These are phyloP conservation scores for Drosophila borborema DNA, from an alignment of 2,888 invertebrate genomes.

Conservation along the genomic window DNA sequence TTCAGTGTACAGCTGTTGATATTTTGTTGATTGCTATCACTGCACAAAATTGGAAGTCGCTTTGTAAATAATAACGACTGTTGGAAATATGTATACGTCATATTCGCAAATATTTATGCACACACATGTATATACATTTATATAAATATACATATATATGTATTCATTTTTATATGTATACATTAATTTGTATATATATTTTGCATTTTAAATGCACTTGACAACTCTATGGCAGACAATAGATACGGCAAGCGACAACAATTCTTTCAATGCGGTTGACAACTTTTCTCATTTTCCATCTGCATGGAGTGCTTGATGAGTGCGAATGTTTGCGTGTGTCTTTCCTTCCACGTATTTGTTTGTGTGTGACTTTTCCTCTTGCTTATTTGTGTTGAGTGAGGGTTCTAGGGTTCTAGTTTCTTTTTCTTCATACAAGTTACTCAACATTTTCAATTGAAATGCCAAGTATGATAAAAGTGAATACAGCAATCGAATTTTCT, in stretches of 20 bases:
- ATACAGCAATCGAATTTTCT: neutral
- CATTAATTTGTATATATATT: slow-evolving; percentile 4
- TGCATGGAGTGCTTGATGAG: neutral
- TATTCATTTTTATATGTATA: neutral
- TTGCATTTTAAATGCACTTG: slow-evolving; percentile 43
- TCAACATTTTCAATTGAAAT: slow-evolving; percentile 9
- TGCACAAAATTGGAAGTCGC: slow-evolving; percentile 26
- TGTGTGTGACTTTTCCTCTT: slow-evolving; percentile 9
- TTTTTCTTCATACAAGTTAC: slow-evolving; percentile 11
- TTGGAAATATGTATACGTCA: slow-evolving; percentile 6
- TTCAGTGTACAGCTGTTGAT: slow-evolving; percentile 59
- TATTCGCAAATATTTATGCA: slow-evolving; percentile 1
- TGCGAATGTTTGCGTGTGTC: neutral
- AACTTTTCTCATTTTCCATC: slow-evolving; percentile 51
- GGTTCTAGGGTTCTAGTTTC: slow-evolving; percentile 3
- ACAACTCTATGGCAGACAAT: slow-evolving; percentile 31
- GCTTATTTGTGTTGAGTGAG: slow-evolving; percentile 7
- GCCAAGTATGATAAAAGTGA: neutral
- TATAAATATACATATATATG: neutral
- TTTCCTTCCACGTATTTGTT: neutral
- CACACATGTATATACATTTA: neutral
- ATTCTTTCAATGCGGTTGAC: slow-evolving; percentile 29
- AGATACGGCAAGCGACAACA: slow-evolving; percentile 17
- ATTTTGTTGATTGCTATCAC: slow-evolving; percentile 57
- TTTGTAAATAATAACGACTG: slow-evolving; percentile 19